These are phyloP conservation scores for Troides helena DNA, from an alignment of 2,888 invertebrate genomes.

Conservation along the genomic window DNA sequence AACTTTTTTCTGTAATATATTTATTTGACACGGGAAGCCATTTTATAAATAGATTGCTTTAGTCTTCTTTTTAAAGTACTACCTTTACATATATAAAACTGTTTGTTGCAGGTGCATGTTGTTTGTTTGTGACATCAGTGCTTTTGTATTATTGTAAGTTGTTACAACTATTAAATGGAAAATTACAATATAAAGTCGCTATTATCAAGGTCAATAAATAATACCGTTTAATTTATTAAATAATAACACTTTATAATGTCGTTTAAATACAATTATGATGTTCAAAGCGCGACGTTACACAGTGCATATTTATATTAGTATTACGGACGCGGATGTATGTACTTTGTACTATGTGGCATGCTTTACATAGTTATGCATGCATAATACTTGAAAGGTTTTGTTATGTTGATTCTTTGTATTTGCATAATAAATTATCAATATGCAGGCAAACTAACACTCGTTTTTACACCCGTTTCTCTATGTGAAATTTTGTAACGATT, in stretches of 20 bases:
- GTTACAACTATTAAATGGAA: slow-evolving; percentile 12
- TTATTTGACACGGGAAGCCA: too few relatives aligned
- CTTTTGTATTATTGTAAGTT: neutral
- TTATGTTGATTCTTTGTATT: slow-evolving; percentile 19
- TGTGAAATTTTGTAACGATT: neutral
- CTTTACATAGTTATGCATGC: slow-evolving; percentile 2
- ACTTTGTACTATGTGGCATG: neutral
- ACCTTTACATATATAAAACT: too few relatives aligned
- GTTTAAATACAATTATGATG: slow-evolving; percentile 12
- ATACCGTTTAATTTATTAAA: slow-evolving; percentile 13
- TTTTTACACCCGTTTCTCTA: neutral
- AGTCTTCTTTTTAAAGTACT: too few relatives aligned
- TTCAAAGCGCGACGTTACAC: slow-evolving; percentile 14
- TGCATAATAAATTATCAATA: slow-evolving; percentile 17
- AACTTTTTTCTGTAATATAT: too few relatives aligned
- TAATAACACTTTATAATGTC: slow-evolving; percentile 18
- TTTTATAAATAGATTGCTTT: too few relatives aligned
- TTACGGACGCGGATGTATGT: slow-evolving; percentile 14
- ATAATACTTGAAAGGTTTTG: slow-evolving; percentile 8
- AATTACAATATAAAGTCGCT: slow-evolving; percentile 12
- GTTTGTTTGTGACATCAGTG: neutral
- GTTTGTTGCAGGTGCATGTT: too few relatives aligned
- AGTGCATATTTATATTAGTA: slow-evolving; percentile 18
- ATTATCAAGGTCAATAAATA: slow-evolving; percentile 12
- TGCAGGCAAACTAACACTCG: neutral